These are phyloP conservation scores for Taeniopygia guttata DNA, from an alignment of 2,797 vertebrate genomes.

Conservation along the genomic window DNA sequence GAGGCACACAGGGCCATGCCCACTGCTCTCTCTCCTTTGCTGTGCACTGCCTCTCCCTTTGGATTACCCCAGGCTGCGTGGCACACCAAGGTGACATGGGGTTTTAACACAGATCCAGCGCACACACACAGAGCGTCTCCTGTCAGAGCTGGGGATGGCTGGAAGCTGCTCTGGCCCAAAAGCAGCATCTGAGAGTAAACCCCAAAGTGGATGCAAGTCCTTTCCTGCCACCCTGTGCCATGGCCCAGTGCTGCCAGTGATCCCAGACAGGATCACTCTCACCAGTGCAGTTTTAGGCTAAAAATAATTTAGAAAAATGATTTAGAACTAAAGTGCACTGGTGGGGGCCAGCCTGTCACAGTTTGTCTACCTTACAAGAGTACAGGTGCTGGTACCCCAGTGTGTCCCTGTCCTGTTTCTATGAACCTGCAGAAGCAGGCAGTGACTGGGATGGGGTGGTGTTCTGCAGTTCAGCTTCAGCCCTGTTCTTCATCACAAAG, in stretches of 20 bases:
- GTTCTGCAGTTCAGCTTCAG: constrained; percentile 7
- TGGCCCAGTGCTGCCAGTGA: neutral
- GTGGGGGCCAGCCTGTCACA: neutral
- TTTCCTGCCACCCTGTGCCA: neutral
- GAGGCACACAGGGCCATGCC: rapidly evolving
- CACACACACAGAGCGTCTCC: neutral
- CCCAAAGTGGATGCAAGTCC: neutral
- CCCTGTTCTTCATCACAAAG: neutral
- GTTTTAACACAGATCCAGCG: neutral
- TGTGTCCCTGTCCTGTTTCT: neutral
- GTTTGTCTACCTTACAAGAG: neutral
- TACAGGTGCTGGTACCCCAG: neutral
- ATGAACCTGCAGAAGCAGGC: rapidly evolving
- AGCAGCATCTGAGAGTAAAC: neutral
- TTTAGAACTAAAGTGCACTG: neutral
- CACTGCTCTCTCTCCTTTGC: neutral
- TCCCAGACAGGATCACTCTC: neutral
- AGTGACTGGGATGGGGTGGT: rapidly evolving
- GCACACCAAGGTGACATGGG: rapidly evolving
- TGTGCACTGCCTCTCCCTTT: neutral
- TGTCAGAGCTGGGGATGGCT: neutral
- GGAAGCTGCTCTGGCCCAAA: neutral
- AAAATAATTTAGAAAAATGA: neutral
- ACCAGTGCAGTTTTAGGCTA: neutral
- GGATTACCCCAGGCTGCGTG: neutral